Percentiles rank a stretch among this genome's conserved stretches.
phyloP scores from a whole-genome alignment of 1,140 invertebrate genomes.

The Gryllus bimaculatus region DNA sequence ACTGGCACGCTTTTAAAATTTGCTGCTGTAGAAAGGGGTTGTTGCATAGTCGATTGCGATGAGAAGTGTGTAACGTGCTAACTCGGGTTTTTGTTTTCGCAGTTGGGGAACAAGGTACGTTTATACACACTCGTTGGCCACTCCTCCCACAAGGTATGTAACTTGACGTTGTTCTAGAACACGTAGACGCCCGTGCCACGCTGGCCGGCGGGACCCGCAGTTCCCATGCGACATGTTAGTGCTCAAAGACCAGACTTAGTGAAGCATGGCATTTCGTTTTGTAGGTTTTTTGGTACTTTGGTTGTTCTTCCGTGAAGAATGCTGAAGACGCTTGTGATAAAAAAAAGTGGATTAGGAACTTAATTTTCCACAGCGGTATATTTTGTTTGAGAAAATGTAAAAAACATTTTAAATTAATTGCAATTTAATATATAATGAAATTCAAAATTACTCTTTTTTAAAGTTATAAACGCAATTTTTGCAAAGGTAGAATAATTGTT shows the following conservation, averaged over 20 bases:
- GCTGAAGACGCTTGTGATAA: not conserved
- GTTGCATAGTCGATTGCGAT: not conserved
- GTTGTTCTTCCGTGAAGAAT: not conserved
- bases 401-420: not conserved
- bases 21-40: not conserved
- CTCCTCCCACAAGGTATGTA: not conserved
- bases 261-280: not conserved
- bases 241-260: not conserved
- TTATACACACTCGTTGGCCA: not conserved
- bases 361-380: not conserved
- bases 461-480: too few species aligned
- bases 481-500: too few species aligned
- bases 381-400: not conserved
- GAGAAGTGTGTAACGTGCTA: not conserved
- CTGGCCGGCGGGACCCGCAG: not conserved
- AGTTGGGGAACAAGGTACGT: slow-evolving; percentile 3
- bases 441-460: too few species aligned
- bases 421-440: not conserved
- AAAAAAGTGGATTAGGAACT: not conserved
- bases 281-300: not conserved
- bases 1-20: not conserved
- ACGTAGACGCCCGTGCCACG: not conserved
- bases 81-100: not conserved
- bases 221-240: not conserved
- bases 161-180: not conserved